Evolutionary conservation across 2,888 invertebrate genomes (phyloP).

Genomic region (Holacanthella duospinosa): DNA sequence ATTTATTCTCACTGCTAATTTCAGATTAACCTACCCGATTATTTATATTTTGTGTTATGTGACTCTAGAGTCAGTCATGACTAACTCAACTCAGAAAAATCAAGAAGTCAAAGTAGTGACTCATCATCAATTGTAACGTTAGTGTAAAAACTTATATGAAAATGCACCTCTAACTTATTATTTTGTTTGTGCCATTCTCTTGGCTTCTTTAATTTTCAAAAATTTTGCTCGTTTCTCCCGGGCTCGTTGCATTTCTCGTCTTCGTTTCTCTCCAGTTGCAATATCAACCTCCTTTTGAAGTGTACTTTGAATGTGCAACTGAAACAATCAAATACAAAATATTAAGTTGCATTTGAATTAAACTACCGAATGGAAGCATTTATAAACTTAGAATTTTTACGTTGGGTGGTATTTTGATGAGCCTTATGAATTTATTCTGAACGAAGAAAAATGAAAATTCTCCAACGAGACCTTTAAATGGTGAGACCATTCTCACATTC

Average conservation of each 20-base stretch:
- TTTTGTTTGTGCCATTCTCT: no score
- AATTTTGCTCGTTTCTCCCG: slow-evolving; percentile 11
- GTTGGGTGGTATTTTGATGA: slow-evolving; percentile 13
- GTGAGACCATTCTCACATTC: slow-evolving; percentile 11
- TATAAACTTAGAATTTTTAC: slow-evolving; percentile 8
- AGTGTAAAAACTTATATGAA: no score
- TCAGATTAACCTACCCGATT: no score
- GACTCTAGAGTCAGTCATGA: no score
- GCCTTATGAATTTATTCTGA: slow-evolving; percentile 9
- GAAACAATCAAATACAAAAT: background rate
- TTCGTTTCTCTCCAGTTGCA: slow-evolving; percentile 14
- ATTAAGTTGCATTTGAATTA: background rate
- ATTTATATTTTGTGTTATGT: no score
- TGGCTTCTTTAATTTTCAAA: background rate
- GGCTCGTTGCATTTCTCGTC: slow-evolving; percentile 10
- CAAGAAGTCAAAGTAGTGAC: no score
- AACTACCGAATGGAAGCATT: background rate
- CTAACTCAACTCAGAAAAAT: no score
- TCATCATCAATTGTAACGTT: no score
- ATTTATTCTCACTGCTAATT: no score
- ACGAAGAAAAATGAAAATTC: slow-evolving; percentile 15
- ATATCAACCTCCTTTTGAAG: slow-evolving; percentile 16
- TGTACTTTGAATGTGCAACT: slow-evolving; percentile 7
- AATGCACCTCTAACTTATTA: no score
- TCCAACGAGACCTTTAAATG: slow-evolving; percentile 3